A percentile compares a stretch with the other conserved stretches of the same genome.
Conservation (phyloP, 37 sponge, comb jelly and placozoan species). For the Aphrocallistes beatrix region DNA sequence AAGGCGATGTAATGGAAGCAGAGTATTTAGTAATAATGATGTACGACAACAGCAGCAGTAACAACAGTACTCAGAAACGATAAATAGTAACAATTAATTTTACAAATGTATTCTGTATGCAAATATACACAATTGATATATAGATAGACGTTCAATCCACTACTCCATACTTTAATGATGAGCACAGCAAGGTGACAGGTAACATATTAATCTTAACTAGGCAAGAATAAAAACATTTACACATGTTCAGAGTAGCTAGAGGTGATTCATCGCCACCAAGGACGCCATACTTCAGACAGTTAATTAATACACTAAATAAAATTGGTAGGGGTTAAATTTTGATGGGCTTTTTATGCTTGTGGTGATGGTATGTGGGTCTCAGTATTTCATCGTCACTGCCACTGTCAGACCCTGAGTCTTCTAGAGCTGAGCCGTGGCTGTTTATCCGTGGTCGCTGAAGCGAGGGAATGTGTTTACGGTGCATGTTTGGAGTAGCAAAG, state of each 20-base stretch:
- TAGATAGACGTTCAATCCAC: not conserved
- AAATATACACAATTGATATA: too few relatives aligned
- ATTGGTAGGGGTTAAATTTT: conserved; percentile 11
- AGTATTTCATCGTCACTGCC: not conserved
- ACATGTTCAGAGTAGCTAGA: conserved; percentile 16
- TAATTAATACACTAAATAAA: conserved; percentile 20
- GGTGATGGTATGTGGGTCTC: not conserved
- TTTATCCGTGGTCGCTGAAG: not conserved
- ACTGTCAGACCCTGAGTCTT: not conserved
- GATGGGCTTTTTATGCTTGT: not conserved
- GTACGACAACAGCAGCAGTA: too few relatives aligned
- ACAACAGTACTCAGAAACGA: too few relatives aligned
- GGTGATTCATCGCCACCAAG: not conserved
- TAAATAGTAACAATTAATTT: too few relatives aligned
- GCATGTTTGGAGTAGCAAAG: conserved; percentile 2
- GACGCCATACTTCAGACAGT: conserved; percentile 8
- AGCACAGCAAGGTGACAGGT: conserved; percentile 15
- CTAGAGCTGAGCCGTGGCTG: not conserved
- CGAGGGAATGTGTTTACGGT: not conserved
- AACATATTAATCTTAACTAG: conserved; percentile 14
- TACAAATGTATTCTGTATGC: not conserved
- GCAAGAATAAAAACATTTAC: conserved; percentile 20
- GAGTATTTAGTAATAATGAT: too few relatives aligned
- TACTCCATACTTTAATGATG: conserved; percentile 12
- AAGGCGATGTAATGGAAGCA: too few relatives aligned